phyloP scores from a whole-genome alignment of 2,113 vertebrate genomes.

The Cinclus mexicanus region DNA sequence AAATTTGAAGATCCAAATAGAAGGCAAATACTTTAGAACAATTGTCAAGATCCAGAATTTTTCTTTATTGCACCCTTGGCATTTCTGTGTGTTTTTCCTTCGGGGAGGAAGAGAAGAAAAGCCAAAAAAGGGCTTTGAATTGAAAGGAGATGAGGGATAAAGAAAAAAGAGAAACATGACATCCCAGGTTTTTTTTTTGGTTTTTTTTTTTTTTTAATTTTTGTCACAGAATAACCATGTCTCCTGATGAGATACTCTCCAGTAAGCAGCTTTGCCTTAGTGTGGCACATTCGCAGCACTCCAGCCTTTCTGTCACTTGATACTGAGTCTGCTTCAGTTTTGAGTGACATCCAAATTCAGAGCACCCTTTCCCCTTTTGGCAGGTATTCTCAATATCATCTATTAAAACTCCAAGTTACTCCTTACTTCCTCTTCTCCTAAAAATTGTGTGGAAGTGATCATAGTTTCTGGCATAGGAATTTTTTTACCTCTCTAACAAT shows the following conservation, averaged over 20 bases:
- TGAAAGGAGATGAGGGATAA: background rate
- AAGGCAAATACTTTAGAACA: background rate
- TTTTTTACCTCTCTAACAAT: accelerated
- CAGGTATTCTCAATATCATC: accelerated
- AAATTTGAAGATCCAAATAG: background rate
- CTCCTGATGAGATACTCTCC: background rate
- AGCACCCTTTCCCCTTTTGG: background rate
- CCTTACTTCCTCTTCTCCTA: background rate
- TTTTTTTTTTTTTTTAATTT: background rate
- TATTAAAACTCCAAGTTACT: background rate
- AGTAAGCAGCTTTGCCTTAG: background rate
- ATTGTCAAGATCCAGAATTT: background rate
- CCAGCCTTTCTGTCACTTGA: background rate
- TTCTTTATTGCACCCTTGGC: background rate
- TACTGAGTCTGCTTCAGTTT: background rate
- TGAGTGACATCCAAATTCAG: background rate
- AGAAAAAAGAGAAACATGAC: background rate
- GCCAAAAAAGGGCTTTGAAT: background rate
- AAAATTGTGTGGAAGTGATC: background rate
- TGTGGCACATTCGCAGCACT: background rate
- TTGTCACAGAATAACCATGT: background rate
- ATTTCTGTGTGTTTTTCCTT: background rate
- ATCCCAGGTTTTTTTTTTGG: background rate
- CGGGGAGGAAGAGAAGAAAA: background rate
- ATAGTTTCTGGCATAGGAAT: background rate